Evolutionary conservation across 35 echinoderm and acorn worm genomes (phyloP), one percentile per base, ranked within the genome.

Genomic region (Apostichopus japonicus): DNA sequence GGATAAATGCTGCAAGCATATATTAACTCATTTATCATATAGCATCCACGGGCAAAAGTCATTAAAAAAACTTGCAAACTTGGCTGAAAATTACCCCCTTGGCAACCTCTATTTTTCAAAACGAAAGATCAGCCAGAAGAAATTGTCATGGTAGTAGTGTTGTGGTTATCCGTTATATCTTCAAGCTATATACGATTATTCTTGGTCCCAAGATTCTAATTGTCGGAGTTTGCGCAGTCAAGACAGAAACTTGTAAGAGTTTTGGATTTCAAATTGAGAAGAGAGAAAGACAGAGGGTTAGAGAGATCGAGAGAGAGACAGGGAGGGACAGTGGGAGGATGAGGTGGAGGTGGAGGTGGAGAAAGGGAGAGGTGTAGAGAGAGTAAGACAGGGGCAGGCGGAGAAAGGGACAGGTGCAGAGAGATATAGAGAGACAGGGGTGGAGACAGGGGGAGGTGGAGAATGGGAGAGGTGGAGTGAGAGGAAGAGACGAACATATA

Each of bases 1-100:
- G 86, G 62, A 89, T 65, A 89, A 24, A 17, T 65, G 86, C 86
- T 89, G 23, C 56, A 65, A 89, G 86, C 61, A 89, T 89, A 89
- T 89, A 89, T 89, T 89, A 89, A 89, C 86, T 89, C 86, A 89
- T 89, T 89, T 89, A 89, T 89, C 86, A 89, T 89, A 89, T 89
- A 89, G 86, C 86, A 89, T 72, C 86, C 86, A 89, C 86, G 25
- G 86, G 86, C 86, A 89, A 89, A 89, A 89, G 86, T 89, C 86
- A 89, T 89, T 89, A 89, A 89, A 59, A 89, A 59, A 89, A 89
- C 86, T 89, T 89, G 65, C 86, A 61, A 89, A 89, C 86, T 72
- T 72, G 67, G 25, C 86, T 72, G 86, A 72, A 23, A 89, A 89
- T 89, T 65, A 19, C 67, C 86, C 86, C 86, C 4, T 54, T 65